Evolutionary conservation across 2,888 invertebrate species (phyloP), one percentile per base, ranked within the genome.

Genomic region (Trichopoda pennipes): DNA sequence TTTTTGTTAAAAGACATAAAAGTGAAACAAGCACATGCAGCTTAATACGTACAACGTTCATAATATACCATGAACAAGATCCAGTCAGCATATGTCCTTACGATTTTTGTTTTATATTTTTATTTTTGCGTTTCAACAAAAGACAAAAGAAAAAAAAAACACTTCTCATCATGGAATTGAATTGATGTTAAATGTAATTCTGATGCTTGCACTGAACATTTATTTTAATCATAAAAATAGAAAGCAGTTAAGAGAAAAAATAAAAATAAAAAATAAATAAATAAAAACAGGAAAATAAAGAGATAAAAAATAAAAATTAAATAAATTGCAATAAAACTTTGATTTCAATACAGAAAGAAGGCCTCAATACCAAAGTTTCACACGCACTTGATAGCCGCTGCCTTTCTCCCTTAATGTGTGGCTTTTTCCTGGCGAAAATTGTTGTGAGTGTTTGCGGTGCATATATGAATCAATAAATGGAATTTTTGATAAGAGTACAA

Each of bases 221-320:
- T 81, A 78, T 82, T 75, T 82, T 60, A 75, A 79, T 75, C 75
- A 78, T 53, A 80, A 53, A 69, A 70, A 74, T 23, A 60, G 49
- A 61, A 55, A 44, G 23, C 21, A 14, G 14, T 55, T 44, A 21
- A 49, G 32, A 44, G 2, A 28, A 58, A 60, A 53, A 35, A 38
- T 32, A 51, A 0, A 63, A 3, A 38, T 61, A 63, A 42, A 66
- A 32, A n/a, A n/a, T 8, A 32, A 32, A 32, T n/a, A n/a, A 44
- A 42, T 42, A 53, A 63, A 56, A 44, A 64, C 8, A 35, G 28
- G 2, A 38, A 56, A 60, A 53, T 21, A 35, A 49, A 51, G 1
- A 63, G 2, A 38, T 61, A 63, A 42, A 66, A 32, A n/a, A n/a
- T 8, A 32, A 32, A 32, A 6, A 32, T 32, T 32, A 61, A 51